Conservation (phyloP, 2,113 vertebrate species). For the Sylvia atricapilla region DNA sequence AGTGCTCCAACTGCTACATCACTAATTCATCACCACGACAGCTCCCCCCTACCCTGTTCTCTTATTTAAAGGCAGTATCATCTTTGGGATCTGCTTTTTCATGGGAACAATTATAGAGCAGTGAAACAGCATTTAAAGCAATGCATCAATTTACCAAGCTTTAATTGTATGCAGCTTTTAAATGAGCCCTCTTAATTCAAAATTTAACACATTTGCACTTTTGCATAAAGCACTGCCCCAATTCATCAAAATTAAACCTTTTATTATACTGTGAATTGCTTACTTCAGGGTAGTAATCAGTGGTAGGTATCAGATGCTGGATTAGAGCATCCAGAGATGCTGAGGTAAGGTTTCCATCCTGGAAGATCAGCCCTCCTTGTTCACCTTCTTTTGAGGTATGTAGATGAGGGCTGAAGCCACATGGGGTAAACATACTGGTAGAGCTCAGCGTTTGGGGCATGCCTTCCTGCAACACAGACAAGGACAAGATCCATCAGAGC, state of each 20-base stretch:
- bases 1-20: background rate
- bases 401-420: slow-evolving; percentile 82
- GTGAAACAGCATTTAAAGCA: slow-evolving; percentile 20
- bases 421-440: slow-evolving; percentile 87
- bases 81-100: slow-evolving; percentile 25
- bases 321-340: slow-evolving; percentile 91
- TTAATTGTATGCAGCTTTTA: slow-evolving; percentile 39
- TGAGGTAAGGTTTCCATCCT: slow-evolving; percentile 83
- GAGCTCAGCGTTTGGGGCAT: slow-evolving; percentile 86
- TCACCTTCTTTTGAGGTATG: slow-evolving; percentile 77
- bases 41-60: background rate
- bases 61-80: slow-evolving; percentile 16
- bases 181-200: slow-evolving; percentile 40
- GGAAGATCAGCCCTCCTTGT: slow-evolving; percentile 79
- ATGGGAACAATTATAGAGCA: background rate
- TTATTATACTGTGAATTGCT: slow-evolving; percentile 35
- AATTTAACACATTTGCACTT: slow-evolving; percentile 32
- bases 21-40: slow-evolving; percentile 17
- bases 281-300: slow-evolving; percentile 92
- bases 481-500: background rate
- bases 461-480: slow-evolving; percentile 74
- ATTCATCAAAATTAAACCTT: slow-evolving; percentile 48
- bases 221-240: slow-evolving; percentile 2
- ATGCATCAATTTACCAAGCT: background rate
- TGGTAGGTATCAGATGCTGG: slow-evolving; percentile 88